phyloP scores from a whole-genome alignment of 2,113 vertebrate genomes.

The Aspiorhynchus laticeps region DNA sequence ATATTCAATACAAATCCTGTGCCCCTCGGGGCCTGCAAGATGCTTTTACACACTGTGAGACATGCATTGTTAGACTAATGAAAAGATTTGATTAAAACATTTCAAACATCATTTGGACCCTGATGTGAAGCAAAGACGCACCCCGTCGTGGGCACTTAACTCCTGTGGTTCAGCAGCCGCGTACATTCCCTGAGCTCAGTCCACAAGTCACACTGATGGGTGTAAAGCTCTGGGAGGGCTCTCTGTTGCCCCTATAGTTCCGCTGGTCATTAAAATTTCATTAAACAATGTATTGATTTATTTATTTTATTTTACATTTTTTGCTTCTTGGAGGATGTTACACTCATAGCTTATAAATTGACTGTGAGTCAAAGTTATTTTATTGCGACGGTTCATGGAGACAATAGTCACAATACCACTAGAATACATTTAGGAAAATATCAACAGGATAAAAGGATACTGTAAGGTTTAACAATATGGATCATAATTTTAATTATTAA shows the following conservation, averaged over 20 bases:
- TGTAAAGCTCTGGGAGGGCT: conserved; percentile 60
- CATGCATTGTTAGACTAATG: conserved; percentile 77
- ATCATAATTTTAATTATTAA: background rate
- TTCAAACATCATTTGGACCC: conserved; percentile 79
- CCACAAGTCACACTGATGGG: conserved; percentile 74
- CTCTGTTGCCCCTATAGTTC: conserved; percentile 41
- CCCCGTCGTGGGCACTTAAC: conserved; percentile 72
- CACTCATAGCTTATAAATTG: conserved; percentile 60
- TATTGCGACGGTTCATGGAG: conserved; percentile 61
- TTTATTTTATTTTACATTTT: conserved; percentile 54
- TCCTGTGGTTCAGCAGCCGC: conserved; percentile 64
- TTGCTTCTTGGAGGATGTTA: conserved; percentile 69
- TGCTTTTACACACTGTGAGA: conserved; percentile 66
- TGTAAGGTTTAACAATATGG: background rate
- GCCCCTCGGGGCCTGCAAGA: conserved; percentile 68
- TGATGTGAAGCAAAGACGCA: conserved; percentile 69
- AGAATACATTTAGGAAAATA: background rate
- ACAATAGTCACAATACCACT: conserved; percentile 50
- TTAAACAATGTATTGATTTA: conserved; percentile 63
- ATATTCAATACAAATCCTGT: conserved; percentile 61
- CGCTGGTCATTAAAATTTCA: conserved; percentile 73
- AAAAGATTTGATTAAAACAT: conserved; percentile 82
- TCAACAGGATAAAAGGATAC: background rate
- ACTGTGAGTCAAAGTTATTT: conserved; percentile 49
- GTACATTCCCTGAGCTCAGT: conserved; percentile 69